These are phyloP conservation scores for Pantelozetes paolii DNA, from an alignment of 2,888 invertebrate genomes.

Conservation along the genomic window DNA sequence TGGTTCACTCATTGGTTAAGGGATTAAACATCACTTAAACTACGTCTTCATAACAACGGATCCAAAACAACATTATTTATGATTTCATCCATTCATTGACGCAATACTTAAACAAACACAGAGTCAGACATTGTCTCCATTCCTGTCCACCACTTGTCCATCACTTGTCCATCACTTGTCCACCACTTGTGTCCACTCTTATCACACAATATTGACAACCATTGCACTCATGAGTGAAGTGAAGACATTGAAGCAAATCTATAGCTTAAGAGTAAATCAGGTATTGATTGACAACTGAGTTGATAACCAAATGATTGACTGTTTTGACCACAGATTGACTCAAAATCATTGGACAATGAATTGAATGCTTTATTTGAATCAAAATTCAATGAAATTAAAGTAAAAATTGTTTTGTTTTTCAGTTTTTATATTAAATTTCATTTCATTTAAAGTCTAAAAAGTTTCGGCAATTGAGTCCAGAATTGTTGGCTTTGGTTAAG, in stretches of 20 bases:
- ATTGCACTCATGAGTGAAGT: too few species aligned
- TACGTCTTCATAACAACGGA: too few species aligned
- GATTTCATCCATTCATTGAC: too few species aligned
- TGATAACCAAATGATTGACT: background rate
- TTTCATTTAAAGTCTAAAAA: background rate
- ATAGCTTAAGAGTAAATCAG: background rate
- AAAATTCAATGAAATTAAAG: slow-evolving; percentile 8
- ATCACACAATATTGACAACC: too few species aligned
- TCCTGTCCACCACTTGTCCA: too few species aligned
- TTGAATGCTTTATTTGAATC: background rate
- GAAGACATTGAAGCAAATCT: background rate
- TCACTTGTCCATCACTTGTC: too few species aligned
- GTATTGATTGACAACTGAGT: background rate
- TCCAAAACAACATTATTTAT: too few species aligned
- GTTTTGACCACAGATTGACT: background rate
- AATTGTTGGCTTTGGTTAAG: slow-evolving; percentile 26
- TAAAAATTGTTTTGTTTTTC: background rate
- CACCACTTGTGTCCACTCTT: too few species aligned
- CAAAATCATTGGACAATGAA: slow-evolving; percentile 5
- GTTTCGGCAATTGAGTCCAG: slow-evolving; percentile 9
- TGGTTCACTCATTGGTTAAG: too few species aligned
- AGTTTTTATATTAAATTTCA: background rate
- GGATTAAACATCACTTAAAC: too few species aligned
- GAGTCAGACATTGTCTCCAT: too few species aligned
- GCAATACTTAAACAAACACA: too few species aligned